These are phyloP conservation scores for Brachionus koreanus DNA, from an alignment of 1,140 invertebrate species.

Conservation along the genomic window DNA sequence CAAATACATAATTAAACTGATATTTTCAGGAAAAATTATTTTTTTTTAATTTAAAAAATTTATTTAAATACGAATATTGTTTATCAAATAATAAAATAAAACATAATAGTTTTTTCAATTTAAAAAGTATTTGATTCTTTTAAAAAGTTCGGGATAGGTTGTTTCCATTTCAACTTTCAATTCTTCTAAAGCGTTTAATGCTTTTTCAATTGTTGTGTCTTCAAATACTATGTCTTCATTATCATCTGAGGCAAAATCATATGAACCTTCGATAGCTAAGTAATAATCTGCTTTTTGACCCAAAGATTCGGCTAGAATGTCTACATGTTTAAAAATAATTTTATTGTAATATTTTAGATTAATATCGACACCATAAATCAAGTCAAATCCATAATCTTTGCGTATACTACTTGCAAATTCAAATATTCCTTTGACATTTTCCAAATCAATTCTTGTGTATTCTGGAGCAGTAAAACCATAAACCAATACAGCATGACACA, in stretches of 20 bases:
- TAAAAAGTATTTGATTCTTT: too few species aligned
- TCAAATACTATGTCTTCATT: background rate
- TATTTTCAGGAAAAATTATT: background rate
- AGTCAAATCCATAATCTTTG: background rate
- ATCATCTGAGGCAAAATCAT: background rate
- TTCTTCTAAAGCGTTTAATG: background rate
- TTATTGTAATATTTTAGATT: background rate
- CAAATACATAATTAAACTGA: background rate
- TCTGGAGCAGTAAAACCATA: background rate
- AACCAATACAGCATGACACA: background rate
- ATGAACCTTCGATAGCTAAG: background rate
- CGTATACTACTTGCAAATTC: background rate
- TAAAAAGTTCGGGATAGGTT: too few species aligned
- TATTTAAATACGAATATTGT: background rate
- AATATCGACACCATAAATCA: background rate
- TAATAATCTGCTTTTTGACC: background rate
- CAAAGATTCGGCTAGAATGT: background rate
- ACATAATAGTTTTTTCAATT: too few species aligned
- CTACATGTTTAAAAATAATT: background rate
- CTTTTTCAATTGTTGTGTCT: background rate
- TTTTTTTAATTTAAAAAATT: background rate
- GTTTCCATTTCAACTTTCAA: background rate
- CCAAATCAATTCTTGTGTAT: background rate
- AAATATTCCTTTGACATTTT: background rate
- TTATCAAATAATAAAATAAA: too few species aligned